These are phyloP conservation scores for Eupithecia insigniata DNA, from an alignment of 2,888 invertebrate species.

Conservation along the genomic window DNA sequence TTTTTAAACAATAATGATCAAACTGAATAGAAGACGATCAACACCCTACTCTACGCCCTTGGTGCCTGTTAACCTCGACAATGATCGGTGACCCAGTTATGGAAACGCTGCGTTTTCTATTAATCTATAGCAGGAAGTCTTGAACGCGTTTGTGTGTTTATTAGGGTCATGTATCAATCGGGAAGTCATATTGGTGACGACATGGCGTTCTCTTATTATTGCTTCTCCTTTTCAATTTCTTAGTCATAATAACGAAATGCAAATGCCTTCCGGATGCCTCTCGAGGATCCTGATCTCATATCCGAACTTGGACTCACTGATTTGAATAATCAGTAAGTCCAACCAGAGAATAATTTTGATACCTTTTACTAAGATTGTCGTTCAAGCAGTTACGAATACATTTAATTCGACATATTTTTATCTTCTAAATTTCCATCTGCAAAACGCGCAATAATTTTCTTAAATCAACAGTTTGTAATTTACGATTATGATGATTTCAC, in stretches of 20 bases:
- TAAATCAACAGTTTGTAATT: slow-evolving; percentile 28
- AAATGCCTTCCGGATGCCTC: neutral
- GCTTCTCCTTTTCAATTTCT: neutral
- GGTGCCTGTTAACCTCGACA: slow-evolving; percentile 61
- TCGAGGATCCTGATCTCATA: neutral
- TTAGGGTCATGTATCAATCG: slow-evolving; percentile 8
- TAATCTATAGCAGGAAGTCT: slow-evolving; percentile 49
- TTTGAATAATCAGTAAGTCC: too few relatives aligned
- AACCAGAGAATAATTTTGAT: too few relatives aligned
- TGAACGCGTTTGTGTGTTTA: slow-evolving; percentile 26
- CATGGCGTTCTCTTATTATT: neutral
- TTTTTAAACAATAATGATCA: slow-evolving; percentile 19
- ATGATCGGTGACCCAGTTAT: slow-evolving; percentile 58
- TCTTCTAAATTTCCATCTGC: slow-evolving; percentile 1
- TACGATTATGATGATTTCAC: slow-evolving; percentile 48
- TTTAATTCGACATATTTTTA: neutral
- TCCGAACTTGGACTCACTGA: neutral
- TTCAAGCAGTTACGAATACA: neutral
- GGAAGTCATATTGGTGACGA: neutral
- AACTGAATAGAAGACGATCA: slow-evolving; percentile 25
- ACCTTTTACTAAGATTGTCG: neutral
- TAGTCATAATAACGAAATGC: neutral
- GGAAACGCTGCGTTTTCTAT: slow-evolving; percentile 60
- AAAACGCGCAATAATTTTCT: slow-evolving; percentile 12
- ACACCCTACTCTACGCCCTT: slow-evolving; percentile 54